Conservation (phyloP, 1,140 invertebrate species). For the Bombus fervidus region DNA sequence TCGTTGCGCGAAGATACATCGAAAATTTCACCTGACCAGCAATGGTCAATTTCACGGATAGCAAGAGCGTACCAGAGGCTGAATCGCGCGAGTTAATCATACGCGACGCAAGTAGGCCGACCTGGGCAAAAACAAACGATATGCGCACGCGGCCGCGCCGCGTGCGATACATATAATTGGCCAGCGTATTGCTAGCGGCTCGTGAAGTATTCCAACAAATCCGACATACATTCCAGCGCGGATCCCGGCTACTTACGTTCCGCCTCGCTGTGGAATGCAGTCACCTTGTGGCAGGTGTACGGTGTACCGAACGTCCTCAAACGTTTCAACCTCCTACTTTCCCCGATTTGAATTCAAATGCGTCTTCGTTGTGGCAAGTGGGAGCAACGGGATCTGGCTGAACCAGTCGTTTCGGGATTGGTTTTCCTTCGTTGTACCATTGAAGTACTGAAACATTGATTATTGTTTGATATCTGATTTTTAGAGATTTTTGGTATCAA, state of each 20-base stretch:
- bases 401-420: neutral
- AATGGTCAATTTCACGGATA: conserved; percentile 20
- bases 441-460: neutral
- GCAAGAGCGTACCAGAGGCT: conserved; percentile 4
- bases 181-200: conserved; percentile 1
- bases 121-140: conserved; percentile 39
- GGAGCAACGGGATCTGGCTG: neutral
- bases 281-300: conserved; percentile 51
- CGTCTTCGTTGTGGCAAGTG: neutral
- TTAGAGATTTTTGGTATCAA: neutral
- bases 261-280: conserved; percentile 45
- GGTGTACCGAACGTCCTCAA: conserved; percentile 52
- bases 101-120: conserved; percentile 45
- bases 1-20: neutral
- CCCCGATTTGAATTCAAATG: conserved; percentile 29
- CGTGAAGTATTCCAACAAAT: conserved; percentile 42
- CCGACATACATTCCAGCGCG: conserved; percentile 48
- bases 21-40: conserved; percentile 24
- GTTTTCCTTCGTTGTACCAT: neutral
- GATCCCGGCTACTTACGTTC: conserved; percentile 44
- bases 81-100: conserved; percentile 33
- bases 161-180: conserved; percentile 37
- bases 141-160: neutral
- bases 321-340: conserved; percentile 38
- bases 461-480: neutral